These are phyloP conservation scores for Andrena cerasifolii DNA, from an alignment of 1,140 invertebrate species.

Conservation along the genomic window DNA sequence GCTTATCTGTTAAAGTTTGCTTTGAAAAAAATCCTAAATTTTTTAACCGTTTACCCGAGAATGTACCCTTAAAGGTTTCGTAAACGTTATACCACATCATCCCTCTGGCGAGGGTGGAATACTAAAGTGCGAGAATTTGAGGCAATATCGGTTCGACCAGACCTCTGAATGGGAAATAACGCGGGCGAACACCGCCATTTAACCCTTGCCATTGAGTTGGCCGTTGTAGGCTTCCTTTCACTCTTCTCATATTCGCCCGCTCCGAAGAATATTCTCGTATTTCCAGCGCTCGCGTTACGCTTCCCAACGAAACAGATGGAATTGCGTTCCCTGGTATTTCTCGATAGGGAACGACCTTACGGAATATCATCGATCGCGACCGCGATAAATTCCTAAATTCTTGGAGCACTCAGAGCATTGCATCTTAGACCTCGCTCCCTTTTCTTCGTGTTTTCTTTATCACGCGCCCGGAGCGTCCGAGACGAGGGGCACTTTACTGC, in stretches of 20 bases:
- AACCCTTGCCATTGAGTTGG: not conserved
- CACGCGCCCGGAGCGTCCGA: no score
- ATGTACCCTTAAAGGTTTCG: no score
- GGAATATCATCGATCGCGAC: not conserved
- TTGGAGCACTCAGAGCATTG: not conserved
- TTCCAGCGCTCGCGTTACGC: not conserved
- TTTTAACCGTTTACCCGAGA: no score
- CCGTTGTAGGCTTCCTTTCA: no score
- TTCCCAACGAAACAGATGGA: not conserved
- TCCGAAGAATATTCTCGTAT: not conserved
- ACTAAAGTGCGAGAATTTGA: no score
- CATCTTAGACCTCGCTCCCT: no score
- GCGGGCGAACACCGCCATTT: not conserved
- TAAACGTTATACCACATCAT: no score
- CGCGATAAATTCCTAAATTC: constrained; percentile 1
- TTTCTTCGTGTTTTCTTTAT: not conserved
- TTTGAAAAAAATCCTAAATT: no score
- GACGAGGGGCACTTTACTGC: not conserved
- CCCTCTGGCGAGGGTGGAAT: not conserved
- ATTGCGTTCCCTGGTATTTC: not conserved
- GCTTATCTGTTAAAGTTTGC: no score
- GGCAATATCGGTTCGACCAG: not conserved
- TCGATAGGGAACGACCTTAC: not conserved
- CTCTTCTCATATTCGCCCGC: not conserved
- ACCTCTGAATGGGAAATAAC: not conserved